Evolutionary conservation across 2,797 vertebrate genomes (phyloP).

Genomic region (Sebastes minor): DNA sequence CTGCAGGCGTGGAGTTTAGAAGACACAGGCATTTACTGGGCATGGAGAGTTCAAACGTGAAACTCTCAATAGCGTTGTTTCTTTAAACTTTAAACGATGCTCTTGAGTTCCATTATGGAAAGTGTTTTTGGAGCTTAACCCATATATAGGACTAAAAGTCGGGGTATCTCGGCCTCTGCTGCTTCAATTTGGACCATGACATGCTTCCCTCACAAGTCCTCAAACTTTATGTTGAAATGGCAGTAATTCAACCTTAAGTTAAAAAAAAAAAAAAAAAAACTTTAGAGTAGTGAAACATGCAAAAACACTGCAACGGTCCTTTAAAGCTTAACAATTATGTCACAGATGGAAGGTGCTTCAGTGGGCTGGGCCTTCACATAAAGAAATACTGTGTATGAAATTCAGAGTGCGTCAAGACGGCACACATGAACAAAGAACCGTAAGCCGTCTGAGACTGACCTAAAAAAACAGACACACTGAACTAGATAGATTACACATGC

Average conservation of each 20-base stretch:
- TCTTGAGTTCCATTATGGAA: neutral
- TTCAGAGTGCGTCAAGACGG: neutral
- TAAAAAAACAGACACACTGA: slow-evolving; percentile 72
- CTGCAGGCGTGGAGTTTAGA: neutral
- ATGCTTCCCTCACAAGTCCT: neutral
- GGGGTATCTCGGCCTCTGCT: neutral
- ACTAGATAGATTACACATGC: slow-evolving; percentile 70
- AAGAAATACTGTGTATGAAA: neutral
- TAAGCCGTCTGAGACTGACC: slow-evolving; percentile 64
- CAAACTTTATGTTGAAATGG: neutral
- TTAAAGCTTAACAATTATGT: neutral
- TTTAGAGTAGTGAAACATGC: neutral
- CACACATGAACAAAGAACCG: slow-evolving; percentile 53
- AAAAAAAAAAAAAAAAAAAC: neutral
- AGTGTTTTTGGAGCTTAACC: neutral
- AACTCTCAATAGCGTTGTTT: no score
- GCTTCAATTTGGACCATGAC: neutral
- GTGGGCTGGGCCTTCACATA: neutral
- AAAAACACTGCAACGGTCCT: neutral
- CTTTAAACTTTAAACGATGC: neutral
- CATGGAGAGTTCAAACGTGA: neutral
- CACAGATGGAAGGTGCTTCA: neutral
- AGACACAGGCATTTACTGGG: neutral
- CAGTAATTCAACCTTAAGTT: neutral
- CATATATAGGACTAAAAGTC: neutral